Base-by-base conservation (phyloP, 2,113 vertebrate species). In the Zosterops borbonicus region DNA sequence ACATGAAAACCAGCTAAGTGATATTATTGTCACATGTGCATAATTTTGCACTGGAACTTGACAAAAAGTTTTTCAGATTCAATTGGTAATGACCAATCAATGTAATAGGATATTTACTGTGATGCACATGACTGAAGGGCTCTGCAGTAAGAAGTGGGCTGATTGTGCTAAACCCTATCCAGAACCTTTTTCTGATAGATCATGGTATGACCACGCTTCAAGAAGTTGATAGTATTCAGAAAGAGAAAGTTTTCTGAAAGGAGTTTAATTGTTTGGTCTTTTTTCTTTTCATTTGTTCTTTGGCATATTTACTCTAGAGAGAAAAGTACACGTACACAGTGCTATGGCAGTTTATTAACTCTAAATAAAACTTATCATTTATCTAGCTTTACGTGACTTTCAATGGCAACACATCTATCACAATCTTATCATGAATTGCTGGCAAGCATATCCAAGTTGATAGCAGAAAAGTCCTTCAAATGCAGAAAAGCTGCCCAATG, bases 291-390 rank as follows among this genome's bases (percentile, higher is more conserved):
- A 53, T 87, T 94, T 95, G 15, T 68, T 91, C 47, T 95, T 83
- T 62, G 77, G 74, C 53, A 52, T 8, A 88, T 95, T 88, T 95
- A 87, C 58, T 95, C 67, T 41, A 47, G 95, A 95, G 11, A 59
- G 92, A 96, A 79, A 58, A 20, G 9, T 77, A 91, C 59, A 95
- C 89, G 78, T 96, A 93, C 39, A 14, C 6, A 33, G 16, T 35
- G 12, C 68, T 92, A 33, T 59, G 80, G 65, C 88, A 93, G 80
- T 91, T 84, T 95, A 69, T 68, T 94, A 91, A 58, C 6, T 50
- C 62, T 68, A 97, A 97, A 95, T 89, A 95, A 96, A 94, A 80
- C 84, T 94, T 90, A 83, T 82, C 55, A 89, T 94, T 90, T 94
- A 84, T 89, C 84, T 90, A 74, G 56, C 56, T 94, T 93, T 92